Conservation (phyloP, 2,797 vertebrate species). For the Sternarchorhynchus goeldii region DNA sequence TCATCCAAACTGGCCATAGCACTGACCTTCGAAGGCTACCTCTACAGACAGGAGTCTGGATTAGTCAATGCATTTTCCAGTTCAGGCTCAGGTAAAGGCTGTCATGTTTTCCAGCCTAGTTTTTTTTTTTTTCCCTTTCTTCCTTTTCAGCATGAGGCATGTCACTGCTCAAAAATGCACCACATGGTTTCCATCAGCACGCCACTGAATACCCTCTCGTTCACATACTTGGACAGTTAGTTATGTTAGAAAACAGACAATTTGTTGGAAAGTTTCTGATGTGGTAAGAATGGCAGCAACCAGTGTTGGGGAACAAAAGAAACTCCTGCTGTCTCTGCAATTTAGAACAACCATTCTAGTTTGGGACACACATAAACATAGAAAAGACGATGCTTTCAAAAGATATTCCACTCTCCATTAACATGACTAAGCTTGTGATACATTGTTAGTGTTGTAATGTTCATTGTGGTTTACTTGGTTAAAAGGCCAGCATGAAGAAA, state of each 20-base stretch:
- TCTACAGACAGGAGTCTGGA: conserved; percentile 10
- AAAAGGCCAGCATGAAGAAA: conserved; percentile 6
- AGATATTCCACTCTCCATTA: background rate
- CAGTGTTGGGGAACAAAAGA: conserved; percentile 52
- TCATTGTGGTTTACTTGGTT: background rate
- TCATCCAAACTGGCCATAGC: conserved; percentile 50
- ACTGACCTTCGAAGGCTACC: conserved; percentile 32
- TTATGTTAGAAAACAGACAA: conserved; percentile 66
- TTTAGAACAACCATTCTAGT: background rate
- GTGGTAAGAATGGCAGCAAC: conserved; percentile 70
- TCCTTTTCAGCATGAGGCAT: conserved; percentile 66
- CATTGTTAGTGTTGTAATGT: background rate
- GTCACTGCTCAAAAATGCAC: conserved; percentile 76
- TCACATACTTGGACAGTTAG: conserved; percentile 71
- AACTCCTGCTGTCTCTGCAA: background rate
- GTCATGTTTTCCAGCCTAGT: conserved; percentile 29
- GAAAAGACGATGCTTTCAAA: background rate
- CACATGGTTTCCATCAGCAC: conserved; percentile 77
- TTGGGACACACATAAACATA: background rate
- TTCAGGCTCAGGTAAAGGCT: conserved; percentile 8
- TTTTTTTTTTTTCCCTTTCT: conserved; percentile 3
- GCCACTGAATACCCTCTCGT: conserved; percentile 66
- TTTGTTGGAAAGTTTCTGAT: conserved; percentile 68
- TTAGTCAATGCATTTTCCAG: conserved; percentile 34
- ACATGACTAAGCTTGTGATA: background rate